Evolutionary conservation across 2,113 vertebrate species (phyloP).

Genomic region (Callipepla squamata): DNA sequence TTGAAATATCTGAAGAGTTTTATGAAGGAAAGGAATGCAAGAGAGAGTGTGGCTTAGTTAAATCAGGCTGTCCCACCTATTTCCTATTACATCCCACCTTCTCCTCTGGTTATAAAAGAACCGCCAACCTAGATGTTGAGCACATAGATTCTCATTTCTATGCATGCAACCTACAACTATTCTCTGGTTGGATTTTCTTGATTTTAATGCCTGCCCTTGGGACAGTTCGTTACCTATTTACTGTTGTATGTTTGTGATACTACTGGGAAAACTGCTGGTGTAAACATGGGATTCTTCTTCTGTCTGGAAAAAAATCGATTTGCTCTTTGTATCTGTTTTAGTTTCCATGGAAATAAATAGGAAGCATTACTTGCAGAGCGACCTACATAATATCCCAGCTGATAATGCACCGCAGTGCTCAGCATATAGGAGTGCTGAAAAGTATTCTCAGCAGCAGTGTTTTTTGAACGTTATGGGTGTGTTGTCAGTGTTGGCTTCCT

Average conservation of each 20-base stretch:
- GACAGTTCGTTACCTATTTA: neutral
- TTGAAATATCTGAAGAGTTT: neutral
- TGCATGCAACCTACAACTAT: neutral
- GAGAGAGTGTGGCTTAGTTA: neutral
- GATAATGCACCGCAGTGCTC: neutral
- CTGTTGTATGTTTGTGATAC: neutral
- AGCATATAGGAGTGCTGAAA: neutral
- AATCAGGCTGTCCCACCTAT: neutral
- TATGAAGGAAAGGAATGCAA: neutral
- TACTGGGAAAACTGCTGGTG: neutral
- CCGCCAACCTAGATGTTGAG: neutral
- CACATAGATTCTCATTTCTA: rapidly evolving
- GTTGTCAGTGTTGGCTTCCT: neutral
- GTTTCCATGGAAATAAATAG: neutral
- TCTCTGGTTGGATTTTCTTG: neutral
- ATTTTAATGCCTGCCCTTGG: neutral
- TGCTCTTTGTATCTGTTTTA: neutral
- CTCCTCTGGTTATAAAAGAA: neutral
- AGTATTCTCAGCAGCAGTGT: neutral
- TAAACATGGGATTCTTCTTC: neutral
- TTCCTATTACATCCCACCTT: rapidly evolving
- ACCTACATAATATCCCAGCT: neutral
- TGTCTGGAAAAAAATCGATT: neutral
- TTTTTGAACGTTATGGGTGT: neutral
- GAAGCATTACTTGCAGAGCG: neutral